Evolutionary conservation across 92 coral and sea anemone genomes (phyloP).

Genomic region (Meandrina meandrites): DNA sequence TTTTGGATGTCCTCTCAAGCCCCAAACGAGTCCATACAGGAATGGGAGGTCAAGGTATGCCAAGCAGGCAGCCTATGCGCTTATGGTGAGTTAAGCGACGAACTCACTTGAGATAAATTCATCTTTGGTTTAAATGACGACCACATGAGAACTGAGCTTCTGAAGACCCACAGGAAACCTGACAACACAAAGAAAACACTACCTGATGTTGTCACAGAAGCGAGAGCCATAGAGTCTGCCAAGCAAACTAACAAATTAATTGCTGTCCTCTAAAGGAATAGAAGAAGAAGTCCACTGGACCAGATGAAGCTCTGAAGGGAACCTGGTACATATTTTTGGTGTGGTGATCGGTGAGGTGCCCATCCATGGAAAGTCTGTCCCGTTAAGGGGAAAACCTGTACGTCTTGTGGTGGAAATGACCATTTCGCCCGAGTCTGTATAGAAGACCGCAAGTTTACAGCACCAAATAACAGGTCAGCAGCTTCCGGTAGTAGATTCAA

Average conservation of each 20-base stretch:
- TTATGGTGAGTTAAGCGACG: constrained; percentile 41
- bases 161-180: constrained; percentile 49
- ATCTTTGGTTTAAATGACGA: constrained; percentile 36
- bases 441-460: constrained; percentile 14
- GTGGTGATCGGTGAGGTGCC: constrained; percentile 23
- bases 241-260: constrained; percentile 33
- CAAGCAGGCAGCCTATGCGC: constrained; percentile 52
- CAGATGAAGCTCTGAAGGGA: constrained; percentile 41
- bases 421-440: constrained; percentile 53
- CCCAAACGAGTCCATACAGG: constrained; percentile 44
- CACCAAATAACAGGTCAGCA: constrained; percentile 20
- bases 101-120: constrained; percentile 48
- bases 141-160: constrained; percentile 43
- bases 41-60: constrained; percentile 52
- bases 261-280: constrained; percentile 35
- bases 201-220: constrained; percentile 45
- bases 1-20: too few relatives aligned
- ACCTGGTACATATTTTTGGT: constrained; percentile 46
- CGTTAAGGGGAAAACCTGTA: too few relatives aligned
- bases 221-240: constrained; percentile 51
- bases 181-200: constrained; percentile 47
- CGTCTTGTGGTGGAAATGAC: constrained; percentile 45
- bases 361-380: constrained; percentile 37
- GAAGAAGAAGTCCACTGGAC: constrained; percentile 53
- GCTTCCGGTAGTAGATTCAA: background rate